A percentile compares a stretch with the other conserved stretches of the same genome.
Evolutionary conservation across 1,140 invertebrate genomes (phyloP).

Genomic region (Hyles vespertilio): DNA sequence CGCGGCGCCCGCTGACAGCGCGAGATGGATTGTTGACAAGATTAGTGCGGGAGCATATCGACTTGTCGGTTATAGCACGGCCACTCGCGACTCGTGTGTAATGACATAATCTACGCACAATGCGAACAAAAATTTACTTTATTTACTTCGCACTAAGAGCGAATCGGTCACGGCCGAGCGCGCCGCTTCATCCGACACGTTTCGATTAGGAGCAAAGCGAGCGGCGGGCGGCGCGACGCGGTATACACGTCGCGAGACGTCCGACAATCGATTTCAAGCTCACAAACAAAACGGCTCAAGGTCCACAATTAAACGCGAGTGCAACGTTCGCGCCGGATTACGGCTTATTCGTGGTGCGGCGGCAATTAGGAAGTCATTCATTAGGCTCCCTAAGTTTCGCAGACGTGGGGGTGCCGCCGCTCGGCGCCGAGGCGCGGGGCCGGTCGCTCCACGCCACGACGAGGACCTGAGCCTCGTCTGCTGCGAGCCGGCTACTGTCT

Average conservation of each 20-base stretch:
- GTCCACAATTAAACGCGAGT: slow-evolving; percentile 53
- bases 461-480: too few species aligned
- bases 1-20: slow-evolving; percentile 64
- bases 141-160: slow-evolving; percentile 39
- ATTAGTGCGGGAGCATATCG: slow-evolving; percentile 69
- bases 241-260: slow-evolving; percentile 47
- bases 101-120: slow-evolving; percentile 11
- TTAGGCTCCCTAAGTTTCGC: slow-evolving; percentile 74
- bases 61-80: slow-evolving; percentile 40
- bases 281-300: slow-evolving; percentile 56
- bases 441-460: slow-evolving; percentile 43
- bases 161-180: slow-evolving; percentile 27
- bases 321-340: slow-evolving; percentile 57
- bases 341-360: slow-evolving; percentile 67
- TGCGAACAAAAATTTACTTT: slow-evolving; percentile 27
- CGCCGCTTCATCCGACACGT: slow-evolving; percentile 40
- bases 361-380: slow-evolving; percentile 75
- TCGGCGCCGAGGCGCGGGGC: too few species aligned
- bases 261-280: slow-evolving; percentile 61
- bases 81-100: slow-evolving; percentile 15
- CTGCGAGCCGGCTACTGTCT: too few species aligned
- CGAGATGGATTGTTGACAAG: slow-evolving; percentile 72
- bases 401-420: slow-evolving; percentile 70
- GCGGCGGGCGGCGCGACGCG: slow-evolving; percentile 32
- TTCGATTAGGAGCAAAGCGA: slow-evolving; percentile 37